Conservation (phyloP, 2,113 vertebrate genomes). For the Cromileptes altivelis region DNA sequence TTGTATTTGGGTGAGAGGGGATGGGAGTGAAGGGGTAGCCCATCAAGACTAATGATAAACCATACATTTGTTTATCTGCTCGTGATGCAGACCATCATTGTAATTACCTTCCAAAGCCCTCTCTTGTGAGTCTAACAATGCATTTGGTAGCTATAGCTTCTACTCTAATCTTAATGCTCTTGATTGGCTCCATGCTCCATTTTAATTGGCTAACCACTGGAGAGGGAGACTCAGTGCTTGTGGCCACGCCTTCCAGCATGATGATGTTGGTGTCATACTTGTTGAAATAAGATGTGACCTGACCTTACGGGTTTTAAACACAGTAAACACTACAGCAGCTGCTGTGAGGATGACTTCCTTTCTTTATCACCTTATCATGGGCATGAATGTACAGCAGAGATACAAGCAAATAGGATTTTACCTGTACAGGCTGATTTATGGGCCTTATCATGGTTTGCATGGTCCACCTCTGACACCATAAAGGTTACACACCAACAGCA, state of each 20-base stretch:
- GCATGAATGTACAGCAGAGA: constrained; percentile 5
- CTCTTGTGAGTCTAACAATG: constrained; percentile 10
- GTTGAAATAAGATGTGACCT: neutral
- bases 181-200: constrained; percentile 62
- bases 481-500: neutral
- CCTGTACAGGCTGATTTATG: neutral
- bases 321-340: neutral
- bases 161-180: constrained; percentile 61
- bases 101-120: constrained; percentile 68
- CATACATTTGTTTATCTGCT: constrained; percentile 71
- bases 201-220: constrained; percentile 73
- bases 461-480: neutral
- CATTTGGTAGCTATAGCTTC: constrained; percentile 31
- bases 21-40: neutral
- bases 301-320: neutral
- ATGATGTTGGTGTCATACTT: neutral
- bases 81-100: constrained; percentile 52
- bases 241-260: constrained; percentile 28
- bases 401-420: neutral
- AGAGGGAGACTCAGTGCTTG: constrained; percentile 46
- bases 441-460: neutral
- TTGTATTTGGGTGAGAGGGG: constrained; percentile 1
- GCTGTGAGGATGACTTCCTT: neutral
- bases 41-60: constrained; percentile 64
- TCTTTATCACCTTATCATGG: neutral